Conservation (phyloP, 2,113 vertebrate genomes). For the Lucifuga dentata region DNA sequence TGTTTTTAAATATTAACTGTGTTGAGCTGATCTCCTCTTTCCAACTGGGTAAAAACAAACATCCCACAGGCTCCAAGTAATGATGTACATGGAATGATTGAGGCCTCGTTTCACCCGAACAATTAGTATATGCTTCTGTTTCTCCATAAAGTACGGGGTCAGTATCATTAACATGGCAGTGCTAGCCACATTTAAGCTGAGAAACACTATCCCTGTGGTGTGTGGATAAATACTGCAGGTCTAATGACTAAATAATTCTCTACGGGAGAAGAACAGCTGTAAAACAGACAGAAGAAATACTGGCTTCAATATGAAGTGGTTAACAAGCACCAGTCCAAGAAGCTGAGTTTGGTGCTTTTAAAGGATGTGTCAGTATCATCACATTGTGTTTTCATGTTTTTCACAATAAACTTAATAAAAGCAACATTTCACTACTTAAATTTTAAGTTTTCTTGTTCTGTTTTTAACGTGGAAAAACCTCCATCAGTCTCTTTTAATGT, state of each 20-base stretch:
- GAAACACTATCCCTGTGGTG: conserved; percentile 26
- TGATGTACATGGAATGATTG: conserved; percentile 16
- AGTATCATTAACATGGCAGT: conserved; percentile 46
- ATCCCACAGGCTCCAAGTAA: conserved; percentile 38
- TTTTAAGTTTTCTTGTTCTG: no score
- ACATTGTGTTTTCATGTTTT: no score
- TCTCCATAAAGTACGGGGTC: conserved; percentile 31
- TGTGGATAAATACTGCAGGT: conserved; percentile 20
- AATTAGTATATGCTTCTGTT: conserved; percentile 55
- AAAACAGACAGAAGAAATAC: conserved; percentile 18
- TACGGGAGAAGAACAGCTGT: conserved; percentile 24
- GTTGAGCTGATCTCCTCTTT: conserved; percentile 37
- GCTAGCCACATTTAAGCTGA: conserved; percentile 30
- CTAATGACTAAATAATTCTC: conserved; percentile 19
- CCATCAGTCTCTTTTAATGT: not conserved
- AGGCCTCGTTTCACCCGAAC: conserved; percentile 53
- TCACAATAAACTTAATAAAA: no score
- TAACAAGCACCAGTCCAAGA: conserved; percentile 7
- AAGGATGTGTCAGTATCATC: not conserved
- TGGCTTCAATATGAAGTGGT: not conserved
- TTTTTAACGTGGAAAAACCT: no score
- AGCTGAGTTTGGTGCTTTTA: conserved; percentile 13
- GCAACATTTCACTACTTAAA: no score
- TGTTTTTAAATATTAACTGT: conserved; percentile 59
- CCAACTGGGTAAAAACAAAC: conserved; percentile 58